A percentile compares a stretch with the other conserved stretches of the same genome.
These are phyloP conservation scores for Axea sp. DNA, from an alignment of 2,888 invertebrate species.

Conservation along the genomic window DNA sequence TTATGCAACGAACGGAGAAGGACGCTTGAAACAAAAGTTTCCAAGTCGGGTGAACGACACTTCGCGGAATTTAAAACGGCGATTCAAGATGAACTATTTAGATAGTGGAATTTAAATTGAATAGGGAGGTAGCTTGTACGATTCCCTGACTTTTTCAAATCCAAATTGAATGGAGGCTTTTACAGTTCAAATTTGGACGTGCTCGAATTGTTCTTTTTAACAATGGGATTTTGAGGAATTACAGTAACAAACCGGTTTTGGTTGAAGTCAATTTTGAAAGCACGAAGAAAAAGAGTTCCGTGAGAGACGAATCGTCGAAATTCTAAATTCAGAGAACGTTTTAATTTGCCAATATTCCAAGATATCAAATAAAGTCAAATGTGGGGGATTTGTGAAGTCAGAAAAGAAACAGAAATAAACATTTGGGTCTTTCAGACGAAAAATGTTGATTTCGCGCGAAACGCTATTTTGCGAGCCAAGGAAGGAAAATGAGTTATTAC, in stretches of 20 bases:
- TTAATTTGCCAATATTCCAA: too few relatives aligned
- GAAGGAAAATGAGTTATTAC: too few relatives aligned
- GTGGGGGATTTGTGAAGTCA: too few relatives aligned
- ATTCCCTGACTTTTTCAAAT: slow-evolving; percentile 10
- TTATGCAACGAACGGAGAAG: not conserved
- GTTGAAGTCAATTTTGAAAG: not conserved
- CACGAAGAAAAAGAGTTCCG: not conserved
- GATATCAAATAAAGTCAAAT: too few relatives aligned
- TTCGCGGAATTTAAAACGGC: slow-evolving; percentile 10
- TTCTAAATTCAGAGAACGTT: too few relatives aligned
- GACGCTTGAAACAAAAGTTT: slow-evolving; percentile 8
- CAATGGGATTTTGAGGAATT: too few relatives aligned
- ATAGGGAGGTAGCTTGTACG: not conserved
- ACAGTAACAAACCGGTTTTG: not conserved
- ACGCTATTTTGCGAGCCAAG: too few relatives aligned
- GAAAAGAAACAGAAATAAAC: too few relatives aligned
- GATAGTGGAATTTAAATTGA: slow-evolving; percentile 28
- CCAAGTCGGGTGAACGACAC: slow-evolving; percentile 1
- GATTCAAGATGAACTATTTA: slow-evolving; percentile 32
- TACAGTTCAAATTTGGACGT: slow-evolving; percentile 5
- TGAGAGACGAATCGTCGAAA: too few relatives aligned
- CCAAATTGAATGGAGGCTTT: slow-evolving; percentile 18
- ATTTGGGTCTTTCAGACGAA: too few relatives aligned
- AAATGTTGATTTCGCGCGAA: too few relatives aligned
- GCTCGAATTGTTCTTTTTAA: slow-evolving; percentile 13